Percentiles rank a stretch among this genome's conserved stretches.
Conservation (phyloP, 2,113 vertebrate species). For the Pelmatolapia mariae region DNA sequence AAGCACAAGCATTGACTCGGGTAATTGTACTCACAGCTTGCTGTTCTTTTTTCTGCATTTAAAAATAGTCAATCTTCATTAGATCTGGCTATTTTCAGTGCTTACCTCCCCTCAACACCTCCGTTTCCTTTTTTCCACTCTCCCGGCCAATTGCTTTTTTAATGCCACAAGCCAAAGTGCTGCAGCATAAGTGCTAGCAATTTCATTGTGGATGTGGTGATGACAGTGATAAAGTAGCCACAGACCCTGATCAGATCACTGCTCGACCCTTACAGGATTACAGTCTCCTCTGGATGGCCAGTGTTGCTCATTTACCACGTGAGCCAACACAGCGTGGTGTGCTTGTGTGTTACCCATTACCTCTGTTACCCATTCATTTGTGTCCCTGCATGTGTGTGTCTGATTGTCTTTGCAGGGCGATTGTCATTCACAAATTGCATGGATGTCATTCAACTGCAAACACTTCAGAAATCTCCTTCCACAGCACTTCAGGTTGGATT, state of each 20-base stretch:
- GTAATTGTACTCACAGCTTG: background rate
- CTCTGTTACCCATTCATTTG: background rate
- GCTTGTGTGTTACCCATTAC: background rate
- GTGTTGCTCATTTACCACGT: slow-evolving; percentile 29
- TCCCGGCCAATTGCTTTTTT: background rate
- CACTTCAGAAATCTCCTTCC: background rate
- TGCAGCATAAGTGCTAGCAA: slow-evolving; percentile 45
- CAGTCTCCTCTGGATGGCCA: slow-evolving; percentile 39
- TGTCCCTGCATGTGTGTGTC: background rate
- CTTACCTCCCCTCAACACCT: background rate
- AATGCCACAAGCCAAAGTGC: slow-evolving; percentile 24
- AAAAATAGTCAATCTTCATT: background rate
- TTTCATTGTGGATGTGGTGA: slow-evolving; percentile 61
- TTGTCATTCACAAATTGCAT: background rate
- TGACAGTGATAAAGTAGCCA: slow-evolving; percentile 70
- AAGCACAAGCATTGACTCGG: background rate
- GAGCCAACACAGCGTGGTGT: background rate
- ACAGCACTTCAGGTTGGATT: slow-evolving; percentile 6
- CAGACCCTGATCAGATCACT: slow-evolving; percentile 58
- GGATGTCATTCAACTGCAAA: background rate
- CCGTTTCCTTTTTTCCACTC: background rate
- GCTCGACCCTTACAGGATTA: slow-evolving; percentile 57
- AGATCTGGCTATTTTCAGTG: background rate
- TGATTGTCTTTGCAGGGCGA: background rate
- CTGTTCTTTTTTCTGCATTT: background rate